Evolutionary conservation across 1,140 invertebrate genomes (phyloP).

Genomic region (Neodiprion lecontei): DNA sequence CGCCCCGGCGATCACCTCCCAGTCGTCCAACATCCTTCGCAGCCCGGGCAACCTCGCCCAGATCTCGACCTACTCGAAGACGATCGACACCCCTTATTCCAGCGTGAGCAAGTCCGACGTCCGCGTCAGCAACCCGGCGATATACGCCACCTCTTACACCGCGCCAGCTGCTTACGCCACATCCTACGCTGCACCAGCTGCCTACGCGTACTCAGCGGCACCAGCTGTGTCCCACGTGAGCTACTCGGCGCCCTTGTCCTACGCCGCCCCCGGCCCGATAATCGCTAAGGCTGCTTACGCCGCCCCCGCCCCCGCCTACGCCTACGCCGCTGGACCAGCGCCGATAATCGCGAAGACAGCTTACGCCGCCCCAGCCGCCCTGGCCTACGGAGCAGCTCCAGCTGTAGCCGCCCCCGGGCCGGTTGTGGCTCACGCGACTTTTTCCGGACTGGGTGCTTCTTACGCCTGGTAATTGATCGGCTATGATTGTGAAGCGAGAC

Average conservation of each 20-base stretch:
- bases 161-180: conserved; percentile 21
- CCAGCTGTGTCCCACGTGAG: not conserved
- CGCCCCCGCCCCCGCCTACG: not conserved
- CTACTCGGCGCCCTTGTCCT: not conserved
- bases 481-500: not conserved
- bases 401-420: conserved; percentile 55
- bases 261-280: conserved; percentile 14
- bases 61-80: conserved; percentile 70
- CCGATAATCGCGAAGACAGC: not conserved
- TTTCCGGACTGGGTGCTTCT: conserved; percentile 60
- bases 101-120: conserved; percentile 70
- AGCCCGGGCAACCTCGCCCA: conserved; percentile 69
- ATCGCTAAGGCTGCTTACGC: not conserved
- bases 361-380: not conserved
- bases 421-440: conserved; percentile 61
- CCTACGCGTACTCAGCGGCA: not conserved
- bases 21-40: conserved; percentile 68
- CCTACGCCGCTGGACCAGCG: conserved; percentile 11
- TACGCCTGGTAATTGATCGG: conserved; percentile 59
- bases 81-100: conserved; percentile 73
- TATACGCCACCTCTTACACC: conserved; percentile 26
- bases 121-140: conserved; percentile 66
- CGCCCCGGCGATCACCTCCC: conserved; percentile 61
- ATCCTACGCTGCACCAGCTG: conserved; percentile 1
- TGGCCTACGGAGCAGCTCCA: conserved; percentile 20